These are phyloP conservation scores for Dinoponera quadriceps DNA, from an alignment of 1,140 invertebrate species.

Conservation along the genomic window DNA sequence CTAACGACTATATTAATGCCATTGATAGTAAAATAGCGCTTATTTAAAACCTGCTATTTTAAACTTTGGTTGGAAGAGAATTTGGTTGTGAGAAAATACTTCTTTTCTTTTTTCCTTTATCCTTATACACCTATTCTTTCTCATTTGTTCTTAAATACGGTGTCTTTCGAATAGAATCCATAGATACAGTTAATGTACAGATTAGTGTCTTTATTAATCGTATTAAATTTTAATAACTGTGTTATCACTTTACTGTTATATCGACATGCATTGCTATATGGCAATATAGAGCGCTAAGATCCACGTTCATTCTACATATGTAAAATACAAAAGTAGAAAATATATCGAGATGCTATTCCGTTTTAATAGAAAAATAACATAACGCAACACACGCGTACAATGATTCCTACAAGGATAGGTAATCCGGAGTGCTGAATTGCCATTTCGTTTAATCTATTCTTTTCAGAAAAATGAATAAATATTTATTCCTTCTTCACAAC, in stretches of 20 bases:
- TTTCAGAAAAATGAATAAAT: conserved; percentile 66
- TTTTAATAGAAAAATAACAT: conserved; percentile 56
- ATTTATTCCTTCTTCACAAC: conserved; percentile 55
- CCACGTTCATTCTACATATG: conserved; percentile 36
- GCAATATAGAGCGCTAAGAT: conserved; percentile 27
- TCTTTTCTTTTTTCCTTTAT: conserved; percentile 20
- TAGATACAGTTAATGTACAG: not conserved
- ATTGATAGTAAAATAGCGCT: conserved; percentile 50
- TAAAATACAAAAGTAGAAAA: conserved; percentile 69
- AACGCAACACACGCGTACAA: conserved; percentile 21
- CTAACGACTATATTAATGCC: conserved; percentile 33
- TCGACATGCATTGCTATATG: conserved; percentile 42
- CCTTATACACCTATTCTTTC: conserved; percentile 23
- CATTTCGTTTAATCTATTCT: conserved; percentile 17
- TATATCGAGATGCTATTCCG: conserved; percentile 48
- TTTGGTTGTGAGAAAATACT: conserved; percentile 39
- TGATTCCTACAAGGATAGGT: conserved; percentile 43
- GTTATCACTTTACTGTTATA: conserved; percentile 22
- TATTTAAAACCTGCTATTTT: conserved; percentile 34
- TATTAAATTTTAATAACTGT: conserved; percentile 10
- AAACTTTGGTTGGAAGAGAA: conserved; percentile 61
- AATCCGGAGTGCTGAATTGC: conserved; percentile 33
- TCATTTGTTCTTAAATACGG: conserved; percentile 10
- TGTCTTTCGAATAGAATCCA: conserved; percentile 10
- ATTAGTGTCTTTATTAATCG: conserved; percentile 22